These are phyloP conservation scores for Nixonia krombeini DNA, from an alignment of 1,140 invertebrate genomes.

Conservation along the genomic window DNA sequence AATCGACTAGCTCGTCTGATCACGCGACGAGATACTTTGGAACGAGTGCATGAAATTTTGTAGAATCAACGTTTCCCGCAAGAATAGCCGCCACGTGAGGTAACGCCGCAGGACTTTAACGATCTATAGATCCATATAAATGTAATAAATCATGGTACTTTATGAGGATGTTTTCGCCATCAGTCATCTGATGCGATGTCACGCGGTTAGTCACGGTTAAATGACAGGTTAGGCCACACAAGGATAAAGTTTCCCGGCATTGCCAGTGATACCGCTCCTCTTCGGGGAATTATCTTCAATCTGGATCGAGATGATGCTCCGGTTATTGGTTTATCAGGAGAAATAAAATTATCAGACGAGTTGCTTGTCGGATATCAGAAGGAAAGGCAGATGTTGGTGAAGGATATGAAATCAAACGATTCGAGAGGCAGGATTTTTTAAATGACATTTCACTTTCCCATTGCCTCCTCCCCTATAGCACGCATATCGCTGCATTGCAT, in stretches of 20 bases:
- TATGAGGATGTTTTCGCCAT: slow-evolving; percentile 30
- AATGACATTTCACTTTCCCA: slow-evolving; percentile 37
- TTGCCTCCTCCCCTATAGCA: background rate
- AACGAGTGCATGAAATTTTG: too few relatives aligned
- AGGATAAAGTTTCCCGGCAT: slow-evolving; percentile 24
- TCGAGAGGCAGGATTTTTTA: slow-evolving; percentile 37
- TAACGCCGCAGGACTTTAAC: slow-evolving; percentile 42
- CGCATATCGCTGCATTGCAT: too few relatives aligned
- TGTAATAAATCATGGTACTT: slow-evolving; percentile 32
- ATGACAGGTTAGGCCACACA: slow-evolving; percentile 19
- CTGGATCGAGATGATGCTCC: slow-evolving; percentile 32
- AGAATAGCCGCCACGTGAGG: slow-evolving; percentile 44
- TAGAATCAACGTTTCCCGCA: slow-evolving; percentile 36
- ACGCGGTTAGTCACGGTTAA: slow-evolving; percentile 1
- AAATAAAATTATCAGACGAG: slow-evolving; percentile 35
- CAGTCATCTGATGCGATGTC: slow-evolving; percentile 35
- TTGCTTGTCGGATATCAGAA: slow-evolving; percentile 29
- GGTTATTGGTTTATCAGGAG: slow-evolving; percentile 35
- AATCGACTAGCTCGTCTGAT: too few relatives aligned
- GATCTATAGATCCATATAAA: slow-evolving; percentile 40
- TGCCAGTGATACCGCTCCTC: slow-evolving; percentile 15
- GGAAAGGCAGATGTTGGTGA: slow-evolving; percentile 36
- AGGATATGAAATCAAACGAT: slow-evolving; percentile 37
- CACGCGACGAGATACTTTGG: too few relatives aligned
- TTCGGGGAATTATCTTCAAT: slow-evolving; percentile 32